Evolutionary conservation across 2,888 invertebrate species (phyloP), one percentile per base, ranked within the genome.

Genomic region (Pecten maximus): DNA sequence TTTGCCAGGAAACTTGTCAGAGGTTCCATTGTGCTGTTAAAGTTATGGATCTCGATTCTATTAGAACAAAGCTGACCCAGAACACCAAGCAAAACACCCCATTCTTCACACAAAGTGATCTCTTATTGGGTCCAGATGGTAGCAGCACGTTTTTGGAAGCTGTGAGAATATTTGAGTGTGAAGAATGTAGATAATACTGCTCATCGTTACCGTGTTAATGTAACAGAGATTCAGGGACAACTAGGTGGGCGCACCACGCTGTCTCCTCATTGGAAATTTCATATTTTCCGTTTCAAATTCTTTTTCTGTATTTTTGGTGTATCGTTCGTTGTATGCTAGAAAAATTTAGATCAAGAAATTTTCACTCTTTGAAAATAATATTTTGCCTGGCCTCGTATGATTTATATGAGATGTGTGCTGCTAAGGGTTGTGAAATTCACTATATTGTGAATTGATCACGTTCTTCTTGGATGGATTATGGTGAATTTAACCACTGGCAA

Each of bases 121-220:
- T 2, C 23, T 74, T 74, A 74, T 74, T 74, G 35, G 23, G 74
- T 74, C 74, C 74, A 74, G 74, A 74, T 74, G 74, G 74, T 35
- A 74, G 35, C 4, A 12, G 74, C 74, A 74, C 74, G 74, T 74
- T 74, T 74, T 74, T 74, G 74, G 74, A 74, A 74, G 74, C 74
- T 74, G 74, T 74, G 74, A 74, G 74, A 74, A 74, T 74, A 74
- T 35, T 74, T 74, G 74, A 74, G 74, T 74, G 35, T 74, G 35
- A 74, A 74, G 74, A 74, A 74, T 74, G 74, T 35, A 74, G 28
- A 74, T 74, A 15, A 74, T 28, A 74, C 10, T 35, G 35, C 74
- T 74, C 15, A 28, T 28, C 28, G 35, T 74, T 28, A 74, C 74
- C 2, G 74, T 74, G 74, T 74, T 28, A 74, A 74, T 74, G 28